Base-by-base conservation (phyloP, 2,888 invertebrate genomes). In the Quadriops clusia region DNA sequence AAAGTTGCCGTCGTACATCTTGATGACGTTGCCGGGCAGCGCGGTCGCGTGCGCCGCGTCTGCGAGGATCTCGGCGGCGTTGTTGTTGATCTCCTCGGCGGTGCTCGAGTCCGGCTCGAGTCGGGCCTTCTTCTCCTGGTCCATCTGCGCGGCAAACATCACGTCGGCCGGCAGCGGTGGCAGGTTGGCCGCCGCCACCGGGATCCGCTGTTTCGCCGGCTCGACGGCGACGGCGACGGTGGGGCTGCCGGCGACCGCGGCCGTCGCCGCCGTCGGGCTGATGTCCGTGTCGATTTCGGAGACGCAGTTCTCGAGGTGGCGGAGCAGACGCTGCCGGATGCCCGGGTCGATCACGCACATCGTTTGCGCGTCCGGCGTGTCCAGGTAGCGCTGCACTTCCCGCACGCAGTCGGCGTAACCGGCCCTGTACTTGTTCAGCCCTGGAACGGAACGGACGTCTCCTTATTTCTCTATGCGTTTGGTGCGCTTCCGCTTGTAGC, bases 331-430 rank as follows among this genome's bases (percentile, higher is more conserved):
- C 45, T 73, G 72, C 34, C 70, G 66, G 9, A 72, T 64, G 2
- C 69, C 69, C 2, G 66, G 60, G 34, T 73, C 72, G 40, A 71
- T 58, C 18, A 68, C 63, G 15, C 64, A 62, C 52, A 69, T 68
- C 13, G 70, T 66, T 47, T 71, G 70, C 32, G 71, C 67, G 49
- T 73, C 72, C 6, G 72, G 71, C 0, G 70, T 70, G 39, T 72
- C 72, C 41, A 73, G 53, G 45, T 72, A 73, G 17, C 66, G 59
- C 30, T 44, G 44, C 8, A 76, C 74, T 62, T 77, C 76, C 38
- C 69, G 56, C 6, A 73, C 72, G 49, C 76, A 77, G 49, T 77
- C 76, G 42, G 70, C 64, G 50, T 74, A 77, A 6, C 77, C 76
- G 14, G 74, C 71, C 43, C 72, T 67, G 58, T 74, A 76, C 56